Evolutionary conservation across 2,797 vertebrate genomes (phyloP), one percentile per base, ranked within the genome.

Genomic region (Danio choprae): DNA sequence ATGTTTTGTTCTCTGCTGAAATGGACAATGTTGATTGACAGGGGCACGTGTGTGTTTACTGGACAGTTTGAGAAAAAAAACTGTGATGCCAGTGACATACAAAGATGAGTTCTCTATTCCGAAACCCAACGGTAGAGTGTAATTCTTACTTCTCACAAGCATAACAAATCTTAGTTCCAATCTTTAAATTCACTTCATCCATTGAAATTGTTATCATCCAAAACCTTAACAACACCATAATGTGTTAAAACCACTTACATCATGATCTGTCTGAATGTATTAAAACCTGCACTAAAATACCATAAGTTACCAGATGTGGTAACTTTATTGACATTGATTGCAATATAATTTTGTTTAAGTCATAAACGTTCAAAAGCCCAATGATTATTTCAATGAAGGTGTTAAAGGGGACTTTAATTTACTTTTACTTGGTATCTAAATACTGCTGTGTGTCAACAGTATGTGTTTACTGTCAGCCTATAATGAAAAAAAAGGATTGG

Each of bases 1-100:
- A 18, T 36, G 43, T 9, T 63, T 72, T n/a, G 38, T 72, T 76
- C 74, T 40, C 65, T 55, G 58, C 43, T 29, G 64, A 59, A 55
- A 74, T 15, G 58, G 20, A 58, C 68, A 75, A 62, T 50, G 36
- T 44, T 88, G 88, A 89, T 78, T 84, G 87, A 87, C 83, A 87
- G 85, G 55, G 20, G 81, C 87, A 77, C 77, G 83, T 41, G 62
- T 44, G 41, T 79, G n/a, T 85, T 80, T 77, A 81, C 79, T 84
- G 80, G 80, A 44, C 50, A 48, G 59, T 69, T 70, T 70, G 55
- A 65, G 20, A 29, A 81, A 81, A 81, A 55, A 72, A 58, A 74
- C 77, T 51, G 46, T 81, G 74, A 81, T 59, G 13, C 75, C 53
- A 59, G 50, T 55, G 48, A 76, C 62, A 64, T 84, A 80, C 81